phyloP scores from a whole-genome alignment of 2,113 vertebrate species.

The Pygoscelis antarcticus region DNA sequence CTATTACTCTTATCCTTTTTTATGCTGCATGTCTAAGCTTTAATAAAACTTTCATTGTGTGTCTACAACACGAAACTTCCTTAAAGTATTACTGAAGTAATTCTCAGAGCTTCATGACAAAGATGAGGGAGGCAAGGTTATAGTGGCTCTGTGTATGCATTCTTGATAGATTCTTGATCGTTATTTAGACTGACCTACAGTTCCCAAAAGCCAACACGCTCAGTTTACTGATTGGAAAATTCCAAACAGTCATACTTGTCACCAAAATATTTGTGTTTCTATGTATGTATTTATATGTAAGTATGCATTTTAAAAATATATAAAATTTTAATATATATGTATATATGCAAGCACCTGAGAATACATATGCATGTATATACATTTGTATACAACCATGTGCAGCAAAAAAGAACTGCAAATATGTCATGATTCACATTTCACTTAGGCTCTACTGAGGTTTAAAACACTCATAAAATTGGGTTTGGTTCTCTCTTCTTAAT shows the following conservation, averaged over 20 bases:
- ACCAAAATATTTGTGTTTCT: background rate
- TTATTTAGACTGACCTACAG: background rate
- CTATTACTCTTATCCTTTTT: background rate
- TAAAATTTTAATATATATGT: background rate
- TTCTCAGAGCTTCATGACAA: background rate
- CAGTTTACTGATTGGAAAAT: background rate
- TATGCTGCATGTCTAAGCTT: background rate
- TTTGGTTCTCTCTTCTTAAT: background rate
- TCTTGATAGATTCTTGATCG: background rate
- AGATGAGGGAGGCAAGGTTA: background rate
- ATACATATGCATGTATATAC: background rate
- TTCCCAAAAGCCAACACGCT: background rate
- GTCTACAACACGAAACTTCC: background rate
- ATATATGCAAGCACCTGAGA: background rate
- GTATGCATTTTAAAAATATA: background rate
- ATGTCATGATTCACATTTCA: background rate
- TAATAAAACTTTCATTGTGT: background rate
- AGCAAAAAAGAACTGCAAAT: background rate
- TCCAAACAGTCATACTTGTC: background rate
- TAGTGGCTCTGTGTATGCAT: fast-evolving
- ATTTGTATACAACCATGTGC: background rate
- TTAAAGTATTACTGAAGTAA: background rate
- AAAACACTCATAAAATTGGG: background rate
- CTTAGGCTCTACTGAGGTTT: background rate
- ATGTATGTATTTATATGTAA: background rate